Conservation (phyloP, 2,888 invertebrate genomes). For the Bembecia ichneumoniformis region DNA sequence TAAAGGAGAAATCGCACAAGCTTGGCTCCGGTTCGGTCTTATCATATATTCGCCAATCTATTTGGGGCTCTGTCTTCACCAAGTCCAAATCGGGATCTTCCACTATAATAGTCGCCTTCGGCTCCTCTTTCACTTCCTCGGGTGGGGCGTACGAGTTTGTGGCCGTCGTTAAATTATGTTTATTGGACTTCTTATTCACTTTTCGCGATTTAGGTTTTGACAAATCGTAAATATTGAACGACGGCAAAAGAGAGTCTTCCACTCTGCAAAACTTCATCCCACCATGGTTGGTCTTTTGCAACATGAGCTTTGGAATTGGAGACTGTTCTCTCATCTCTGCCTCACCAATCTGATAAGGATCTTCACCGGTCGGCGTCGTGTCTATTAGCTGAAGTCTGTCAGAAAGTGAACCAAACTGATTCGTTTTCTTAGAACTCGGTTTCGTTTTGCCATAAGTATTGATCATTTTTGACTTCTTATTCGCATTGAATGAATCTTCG, state of each 20-base stretch:
- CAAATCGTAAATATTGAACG: conserved; percentile 38
- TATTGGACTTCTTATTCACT: conserved; percentile 17
- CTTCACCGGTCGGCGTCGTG: conserved; percentile 58
- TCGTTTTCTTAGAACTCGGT: conserved; percentile 26
- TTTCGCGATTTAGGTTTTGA: conserved; percentile 16
- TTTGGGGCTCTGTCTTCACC: conserved; percentile 39
- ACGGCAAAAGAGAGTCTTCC: conserved; percentile 16
- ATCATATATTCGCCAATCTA: conserved; percentile 39
- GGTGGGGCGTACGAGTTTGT: conserved; percentile 6
- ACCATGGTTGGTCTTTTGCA: conserved; percentile 49
- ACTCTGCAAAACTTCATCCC: conserved; percentile 34
- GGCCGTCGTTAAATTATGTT: conserved; percentile 22
- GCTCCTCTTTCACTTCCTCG: conserved; percentile 27
- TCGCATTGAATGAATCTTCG: conserved; percentile 33
- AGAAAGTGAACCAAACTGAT: conserved; percentile 47
- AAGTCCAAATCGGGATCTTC: conserved; percentile 35
- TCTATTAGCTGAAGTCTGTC: conserved; percentile 54
- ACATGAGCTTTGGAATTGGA: conserved; percentile 59
- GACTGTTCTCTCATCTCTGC: conserved; percentile 63
- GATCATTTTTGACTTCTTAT: conserved; percentile 50
- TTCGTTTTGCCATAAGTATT: conserved; percentile 47
- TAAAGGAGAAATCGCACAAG: conserved; percentile 47
- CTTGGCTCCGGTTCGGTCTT: conserved; percentile 30
- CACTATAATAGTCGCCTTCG: conserved; percentile 23
- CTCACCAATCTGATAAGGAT: conserved; percentile 59